Evolutionary conservation across 2,797 vertebrate genomes (phyloP).

Genomic region (Dromococcyx pavoninus): DNA sequence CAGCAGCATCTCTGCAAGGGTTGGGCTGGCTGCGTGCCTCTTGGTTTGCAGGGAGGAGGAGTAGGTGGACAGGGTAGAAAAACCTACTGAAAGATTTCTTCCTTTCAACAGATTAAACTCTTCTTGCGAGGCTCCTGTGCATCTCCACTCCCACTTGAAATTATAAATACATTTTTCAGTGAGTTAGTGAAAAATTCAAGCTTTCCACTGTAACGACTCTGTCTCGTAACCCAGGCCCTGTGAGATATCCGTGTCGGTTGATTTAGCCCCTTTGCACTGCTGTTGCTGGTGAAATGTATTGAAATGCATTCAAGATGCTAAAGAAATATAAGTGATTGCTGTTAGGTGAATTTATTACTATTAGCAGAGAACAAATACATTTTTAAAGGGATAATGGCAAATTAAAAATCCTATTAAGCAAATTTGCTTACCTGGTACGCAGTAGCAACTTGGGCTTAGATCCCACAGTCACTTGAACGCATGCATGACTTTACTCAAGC

Average conservation of each 20-base stretch:
- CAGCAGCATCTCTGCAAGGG: neutral
- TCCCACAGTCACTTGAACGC: neutral
- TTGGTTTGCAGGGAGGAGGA: neutral
- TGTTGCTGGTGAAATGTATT: neutral
- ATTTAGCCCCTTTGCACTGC: neutral
- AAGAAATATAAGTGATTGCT: neutral
- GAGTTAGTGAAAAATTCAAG: neutral
- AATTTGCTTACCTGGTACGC: conserved; percentile 28
- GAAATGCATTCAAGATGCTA: conserved; percentile 9
- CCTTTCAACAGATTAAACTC: neutral
- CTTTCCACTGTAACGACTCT: neutral
- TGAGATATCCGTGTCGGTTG: neutral
- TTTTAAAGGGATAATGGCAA: conserved; percentile 34
- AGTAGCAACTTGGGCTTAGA: neutral
- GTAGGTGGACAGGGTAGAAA: neutral
- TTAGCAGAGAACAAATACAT: conserved; percentile 28
- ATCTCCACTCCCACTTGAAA: neutral
- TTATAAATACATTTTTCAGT: conserved; percentile 23
- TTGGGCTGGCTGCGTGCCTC: neutral
- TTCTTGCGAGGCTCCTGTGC: neutral
- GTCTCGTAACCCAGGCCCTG: neutral
- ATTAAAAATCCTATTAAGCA: conserved; percentile 45
- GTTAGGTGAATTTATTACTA: conserved; percentile 30
- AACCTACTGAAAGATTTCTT: neutral
- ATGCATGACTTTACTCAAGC: neutral